Base-by-base conservation (phyloP, 2,113 vertebrate genomes). In the Sturnus vulgaris region DNA sequence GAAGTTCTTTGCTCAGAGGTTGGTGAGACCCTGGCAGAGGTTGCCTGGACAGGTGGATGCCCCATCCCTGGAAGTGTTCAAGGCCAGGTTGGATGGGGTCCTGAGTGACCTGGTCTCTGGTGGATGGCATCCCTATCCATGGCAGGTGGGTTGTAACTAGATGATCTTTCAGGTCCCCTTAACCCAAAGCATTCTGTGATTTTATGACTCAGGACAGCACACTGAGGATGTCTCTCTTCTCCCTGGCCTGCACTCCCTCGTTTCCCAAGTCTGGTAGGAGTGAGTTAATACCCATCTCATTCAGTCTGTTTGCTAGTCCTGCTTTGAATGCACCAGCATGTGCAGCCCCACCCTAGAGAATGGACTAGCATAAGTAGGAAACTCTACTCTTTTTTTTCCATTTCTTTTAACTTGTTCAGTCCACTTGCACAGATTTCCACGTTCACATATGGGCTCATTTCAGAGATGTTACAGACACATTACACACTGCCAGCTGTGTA, bases 361-460 rank as follows among this genome's bases (percentile, higher is more conserved):
- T 2, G 3, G 21, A 60, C 35, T 15, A n/a, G 24, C 13, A 4
- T 1, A 31, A n/a, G 15, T 1, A 61, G 46, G 63, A 83, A 66
- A 46, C 23, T 7, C 17, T 39, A 20, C 33, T 40, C 28, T n/a
- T 46, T 7, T n/a, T 28, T 24, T 25, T 0, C 5, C 17, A 33
- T 85, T 52, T 31, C 27, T 55, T 83, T 82, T 60, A 3, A 30
- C n/a, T 57, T 18, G 4, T 61, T 66, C n/a, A 31, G 0, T 49
- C n/a, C 20, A 23, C 49, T 79, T 49, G 55, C 75, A 64, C 5
- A 28, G n/a, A 39, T 37, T 76, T 39, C 78, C 35, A 28, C 2
- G 2, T 64, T n/a, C 66, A 30, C 12, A 1, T 17, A 6, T 1
- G 0, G 7, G 21, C 47, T 65, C 4, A 0, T 83, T 78, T 86